Base-by-base conservation (phyloP, 2,797 vertebrate species). In the Malurus leucopterus region DNA sequence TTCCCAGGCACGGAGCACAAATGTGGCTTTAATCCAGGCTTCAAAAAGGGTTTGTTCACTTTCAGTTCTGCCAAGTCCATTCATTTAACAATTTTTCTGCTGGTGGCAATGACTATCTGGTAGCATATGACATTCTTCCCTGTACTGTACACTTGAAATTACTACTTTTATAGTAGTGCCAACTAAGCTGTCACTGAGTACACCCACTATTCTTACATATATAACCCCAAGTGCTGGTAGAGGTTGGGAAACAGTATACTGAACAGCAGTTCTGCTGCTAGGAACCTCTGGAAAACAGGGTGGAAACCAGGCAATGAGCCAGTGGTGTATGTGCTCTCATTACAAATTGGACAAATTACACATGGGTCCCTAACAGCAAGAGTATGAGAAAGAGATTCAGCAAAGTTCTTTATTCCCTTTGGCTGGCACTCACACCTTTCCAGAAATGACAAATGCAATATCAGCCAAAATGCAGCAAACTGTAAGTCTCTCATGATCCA, bases 1-100 rank as follows among this genome's bases (percentile, higher is more conserved):
- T 51, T 89, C 51, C 55, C 47, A 75, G 49, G 67, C 47, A 51
- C 1, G 0, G 13, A 78, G 41, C 38, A 41, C 0, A 0, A 32
- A 84, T 72, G 77, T 72, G 59, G 51, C 86, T 72, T 55, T 51
- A 91, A 90, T 84, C 53, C 63, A 92, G 61, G n/a, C 32, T 86
- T 90, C 63, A 76, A 34, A 76, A 89, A 67, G 21, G 6, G 27
- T 51, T 90, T 72, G 24, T 34, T 72, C 6, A 0, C 49, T 88
- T 69, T 58, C 44, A 72, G 36, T 64, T 89, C 43, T 84, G 63
- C 63, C 76, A 89, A 89, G 15, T 43, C 24, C 29, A 6, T 61
- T 68, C 40, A 54, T 47, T 69, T 55, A 74, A 85, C 0, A 2
- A n/a, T 36, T 88, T 65, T 91, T 88, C 51, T 84, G 67, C 29